Base-by-base conservation (phyloP, 2,888 invertebrate species). In the Hydropsyche betteni region DNA sequence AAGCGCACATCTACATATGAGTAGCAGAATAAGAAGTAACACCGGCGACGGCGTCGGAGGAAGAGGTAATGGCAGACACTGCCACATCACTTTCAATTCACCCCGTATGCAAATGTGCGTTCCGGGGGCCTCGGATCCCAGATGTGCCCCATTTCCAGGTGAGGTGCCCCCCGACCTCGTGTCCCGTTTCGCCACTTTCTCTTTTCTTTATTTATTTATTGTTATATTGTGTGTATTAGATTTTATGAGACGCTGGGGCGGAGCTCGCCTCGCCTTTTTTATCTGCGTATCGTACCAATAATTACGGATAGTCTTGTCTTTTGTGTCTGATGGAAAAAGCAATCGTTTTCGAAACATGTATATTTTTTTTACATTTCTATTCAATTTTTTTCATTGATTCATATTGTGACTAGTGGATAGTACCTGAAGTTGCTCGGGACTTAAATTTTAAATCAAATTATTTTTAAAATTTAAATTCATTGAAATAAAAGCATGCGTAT, bases 81-180 rank as follows among this genome's bases (percentile, higher is more conserved):
- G 75, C 69, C 68, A 69, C 77, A 77, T 77, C 77, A 77, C 77
- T 77, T 77, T 77, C 77, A 77, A 77, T 77, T 77, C 77, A 72
- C 69, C 74, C 77, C 55, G 75, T 75, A 77, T 77, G 77, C 77
- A 77, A 77, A 77, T 77, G 77, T 74, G 77, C 75, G 77, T 75
- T 77, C 75, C 73, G 69, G 74, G 75, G 58, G 36, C 72, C 24
- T 55, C 51, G 2, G 51, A 64, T 71, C 77, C 74, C 75, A 75
- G 75, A 70, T 77, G 77, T 72, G 77, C 52, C 77, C 75, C 77
- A 72, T 68, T 74, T 72, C 72, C 76, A 76, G 76, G 76, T 76
- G 74, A 76, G 74, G 44, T 16, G 38, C 68, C 72, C 68, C 64
- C 73, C 70, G n/a, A 64, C 64, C 34, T 64, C 34, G 16, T 36